Conservation (phyloP, 2,888 invertebrate species). For the Athalia cordata region DNA sequence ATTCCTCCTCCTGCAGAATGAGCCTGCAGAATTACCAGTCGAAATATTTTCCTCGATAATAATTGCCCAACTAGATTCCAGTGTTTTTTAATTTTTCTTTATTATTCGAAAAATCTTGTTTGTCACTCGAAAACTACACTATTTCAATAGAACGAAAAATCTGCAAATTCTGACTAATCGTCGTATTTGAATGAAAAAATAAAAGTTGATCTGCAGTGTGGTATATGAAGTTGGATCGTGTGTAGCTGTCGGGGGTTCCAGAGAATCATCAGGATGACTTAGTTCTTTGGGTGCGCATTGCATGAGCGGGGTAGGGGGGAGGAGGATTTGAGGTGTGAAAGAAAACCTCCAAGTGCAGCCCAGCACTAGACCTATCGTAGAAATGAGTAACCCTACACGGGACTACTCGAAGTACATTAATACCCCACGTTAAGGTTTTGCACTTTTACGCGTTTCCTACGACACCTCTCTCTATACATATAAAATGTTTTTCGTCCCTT, state of each 20-base stretch:
- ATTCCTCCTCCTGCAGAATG: slow-evolving; percentile 8
- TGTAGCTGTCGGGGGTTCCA: background rate
- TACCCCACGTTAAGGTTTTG: slow-evolving; percentile 59
- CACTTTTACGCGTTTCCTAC: slow-evolving; percentile 59
- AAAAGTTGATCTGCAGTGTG: background rate
- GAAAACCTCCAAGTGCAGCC: slow-evolving; percentile 71
- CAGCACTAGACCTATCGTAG: slow-evolving; percentile 49
- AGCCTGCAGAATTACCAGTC: too few species aligned
- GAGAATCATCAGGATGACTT: background rate
- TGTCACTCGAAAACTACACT: too few species aligned
- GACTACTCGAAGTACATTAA: too few species aligned
- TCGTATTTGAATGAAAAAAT: too few species aligned
- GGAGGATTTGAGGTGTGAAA: slow-evolving; percentile 66
- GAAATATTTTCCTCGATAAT: too few species aligned
- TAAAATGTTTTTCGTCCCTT: slow-evolving; percentile 29
- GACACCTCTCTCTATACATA: slow-evolving; percentile 23
- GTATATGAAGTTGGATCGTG: background rate
- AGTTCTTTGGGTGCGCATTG: slow-evolving; percentile 22
- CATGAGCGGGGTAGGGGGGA: background rate
- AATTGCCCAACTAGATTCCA: too few species aligned
- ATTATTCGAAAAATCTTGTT: too few species aligned
- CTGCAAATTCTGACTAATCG: too few species aligned
- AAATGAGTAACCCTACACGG: slow-evolving; percentile 63
- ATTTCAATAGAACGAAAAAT: too few species aligned
- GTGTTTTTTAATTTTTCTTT: too few species aligned